phyloP scores from a whole-genome alignment of 2,888 invertebrate genomes.

The Eupithecia subfuscata region DNA sequence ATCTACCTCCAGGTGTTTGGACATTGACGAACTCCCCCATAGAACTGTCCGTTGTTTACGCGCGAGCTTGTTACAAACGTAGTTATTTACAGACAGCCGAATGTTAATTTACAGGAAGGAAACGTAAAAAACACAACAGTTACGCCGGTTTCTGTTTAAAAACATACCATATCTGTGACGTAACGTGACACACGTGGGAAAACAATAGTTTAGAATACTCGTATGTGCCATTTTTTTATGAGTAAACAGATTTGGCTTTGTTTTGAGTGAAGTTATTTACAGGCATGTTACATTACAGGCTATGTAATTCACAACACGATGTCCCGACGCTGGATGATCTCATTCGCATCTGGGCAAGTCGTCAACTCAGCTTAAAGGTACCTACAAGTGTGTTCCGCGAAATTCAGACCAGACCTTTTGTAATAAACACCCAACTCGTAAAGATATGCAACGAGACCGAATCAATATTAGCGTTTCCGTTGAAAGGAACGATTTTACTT shows the following conservation, averaged over 20 bases:
- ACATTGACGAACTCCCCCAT: not conserved
- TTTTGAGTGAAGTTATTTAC: not conserved
- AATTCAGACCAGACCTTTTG: slow-evolving; percentile 15
- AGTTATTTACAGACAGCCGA: not conserved
- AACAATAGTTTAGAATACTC: not conserved
- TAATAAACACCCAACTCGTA: not conserved
- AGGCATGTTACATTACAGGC: not conserved
- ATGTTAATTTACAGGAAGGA: slow-evolving; percentile 10
- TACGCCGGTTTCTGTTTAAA: slow-evolving; percentile 14
- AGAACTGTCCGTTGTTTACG: not conserved
- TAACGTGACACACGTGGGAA: slow-evolving; percentile 1
- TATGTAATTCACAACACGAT: slow-evolving; percentile 2
- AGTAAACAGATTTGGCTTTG: not conserved
- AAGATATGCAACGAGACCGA: not conserved
- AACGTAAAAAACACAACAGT: slow-evolving; percentile 12
- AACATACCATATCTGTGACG: not conserved
- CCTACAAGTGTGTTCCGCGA: slow-evolving; percentile 9
- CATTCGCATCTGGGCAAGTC: slow-evolving; percentile 46
- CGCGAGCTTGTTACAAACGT: not conserved
- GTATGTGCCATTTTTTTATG: not conserved
- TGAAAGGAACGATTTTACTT: too few species aligned
- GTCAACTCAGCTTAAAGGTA: slow-evolving; percentile 20
- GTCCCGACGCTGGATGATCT: slow-evolving; percentile 37
- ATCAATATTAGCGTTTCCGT: not conserved
- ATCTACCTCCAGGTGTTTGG: not conserved